phyloP scores from a whole-genome alignment of 2,888 invertebrate genomes.

The Acrobeloides nanus region DNA sequence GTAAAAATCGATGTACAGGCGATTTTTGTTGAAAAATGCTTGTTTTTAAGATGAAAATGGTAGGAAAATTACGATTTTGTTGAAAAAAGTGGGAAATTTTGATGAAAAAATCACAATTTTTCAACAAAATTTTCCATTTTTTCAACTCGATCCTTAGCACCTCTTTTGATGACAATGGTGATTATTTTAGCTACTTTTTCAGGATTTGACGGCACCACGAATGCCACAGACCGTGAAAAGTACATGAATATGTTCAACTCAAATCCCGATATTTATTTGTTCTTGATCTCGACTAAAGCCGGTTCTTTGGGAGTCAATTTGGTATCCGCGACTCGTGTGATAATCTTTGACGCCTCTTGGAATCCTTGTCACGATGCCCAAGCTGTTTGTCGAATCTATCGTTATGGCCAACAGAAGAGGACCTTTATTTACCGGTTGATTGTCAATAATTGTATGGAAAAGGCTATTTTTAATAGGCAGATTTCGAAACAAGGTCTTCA shows the following conservation, averaged over 20 bases:
- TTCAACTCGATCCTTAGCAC: too few relatives aligned
- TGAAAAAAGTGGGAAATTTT: too few relatives aligned
- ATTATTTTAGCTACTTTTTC: conserved; percentile 8
- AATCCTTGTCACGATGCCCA: conserved; percentile 79
- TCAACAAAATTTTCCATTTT: too few relatives aligned
- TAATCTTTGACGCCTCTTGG: conserved; percentile 97
- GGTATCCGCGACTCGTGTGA: conserved; percentile 80
- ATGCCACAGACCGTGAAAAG: conserved; percentile 85
- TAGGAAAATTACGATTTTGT: too few relatives aligned
- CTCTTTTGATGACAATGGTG: too few relatives aligned
- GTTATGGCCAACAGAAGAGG: conserved; percentile 82
- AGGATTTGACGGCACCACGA: conserved; percentile 91
- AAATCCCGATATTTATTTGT: conserved; percentile 76
- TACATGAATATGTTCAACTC: conserved; percentile 90
- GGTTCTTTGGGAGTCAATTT: conserved; percentile 75
- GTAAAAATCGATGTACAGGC: too few relatives aligned
- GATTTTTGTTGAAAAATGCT: too few relatives aligned
- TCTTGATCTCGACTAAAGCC: conserved; percentile 77
- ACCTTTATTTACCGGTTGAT: conserved; percentile 85
- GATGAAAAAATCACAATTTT: too few relatives aligned
- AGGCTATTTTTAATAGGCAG: conserved; percentile 95
- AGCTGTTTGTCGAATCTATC: conserved; percentile 64
- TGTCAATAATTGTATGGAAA: conserved; percentile 91
- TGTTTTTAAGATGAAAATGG: too few relatives aligned
- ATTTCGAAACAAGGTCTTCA: conserved; percentile 97